Conservation (phyloP, 1,140 invertebrate species). For the Dendrolimus punctatus region DNA sequence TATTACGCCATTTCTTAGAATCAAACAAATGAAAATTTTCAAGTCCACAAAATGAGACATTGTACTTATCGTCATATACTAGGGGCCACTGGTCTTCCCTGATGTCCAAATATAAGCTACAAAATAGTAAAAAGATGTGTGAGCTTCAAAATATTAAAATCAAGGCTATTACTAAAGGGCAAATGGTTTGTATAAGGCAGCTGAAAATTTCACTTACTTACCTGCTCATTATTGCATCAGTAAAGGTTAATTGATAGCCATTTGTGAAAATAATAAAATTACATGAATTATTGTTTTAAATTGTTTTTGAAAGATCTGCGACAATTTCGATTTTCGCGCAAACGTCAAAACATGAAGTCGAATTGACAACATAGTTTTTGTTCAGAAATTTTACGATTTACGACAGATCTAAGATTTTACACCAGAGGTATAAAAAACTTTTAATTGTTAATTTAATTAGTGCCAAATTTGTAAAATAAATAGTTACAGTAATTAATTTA, state of each 20-base stretch:
- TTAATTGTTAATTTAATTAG: too few species aligned
- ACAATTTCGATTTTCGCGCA: conserved; percentile 16
- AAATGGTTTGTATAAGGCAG: background rate
- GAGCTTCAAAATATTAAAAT: background rate
- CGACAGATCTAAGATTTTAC: too few species aligned
- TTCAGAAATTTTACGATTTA: background rate
- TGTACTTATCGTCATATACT: conserved; percentile 84
- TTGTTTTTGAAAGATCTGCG: conserved; percentile 4
- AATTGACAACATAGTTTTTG: conserved; percentile 4
- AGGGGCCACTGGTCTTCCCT: conserved; percentile 76
- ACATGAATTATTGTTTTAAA: conserved; percentile 2
- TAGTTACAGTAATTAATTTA: too few species aligned
- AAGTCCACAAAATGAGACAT: conserved; percentile 85
- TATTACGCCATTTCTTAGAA: conserved; percentile 87
- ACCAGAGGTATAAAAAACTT: too few species aligned
- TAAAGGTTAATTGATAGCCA: conserved; percentile 1
- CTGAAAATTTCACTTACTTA: conserved; percentile 6
- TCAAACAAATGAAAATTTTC: conserved; percentile 93
- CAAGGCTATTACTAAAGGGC: background rate
- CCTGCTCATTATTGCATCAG: conserved; percentile 21
- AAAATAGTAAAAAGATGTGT: conserved; percentile 10
- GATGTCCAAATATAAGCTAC: conserved; percentile 61
- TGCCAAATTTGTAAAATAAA: too few species aligned
- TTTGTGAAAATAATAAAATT: background rate
- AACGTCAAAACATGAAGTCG: conserved; percentile 10